These are phyloP conservation scores for Vimba vimba DNA, from an alignment of 2,113 vertebrate species.

Conservation along the genomic window DNA sequence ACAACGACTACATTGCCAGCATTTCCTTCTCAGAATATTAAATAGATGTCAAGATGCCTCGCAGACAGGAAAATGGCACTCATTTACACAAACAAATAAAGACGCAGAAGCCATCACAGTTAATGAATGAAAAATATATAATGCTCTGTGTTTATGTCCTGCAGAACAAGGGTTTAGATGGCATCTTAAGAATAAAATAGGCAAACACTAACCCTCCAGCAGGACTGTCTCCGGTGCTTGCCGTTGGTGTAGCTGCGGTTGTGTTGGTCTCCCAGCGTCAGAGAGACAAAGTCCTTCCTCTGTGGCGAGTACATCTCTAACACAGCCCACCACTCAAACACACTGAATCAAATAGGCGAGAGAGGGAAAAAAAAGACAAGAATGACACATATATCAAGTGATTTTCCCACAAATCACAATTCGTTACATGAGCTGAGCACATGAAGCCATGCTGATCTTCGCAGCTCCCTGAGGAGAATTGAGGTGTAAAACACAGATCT, in stretches of 20 bases:
- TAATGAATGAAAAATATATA: neutral
- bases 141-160: neutral
- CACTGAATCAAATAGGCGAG: conserved; percentile 38
- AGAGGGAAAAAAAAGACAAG: neutral
- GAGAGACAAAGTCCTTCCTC: conserved; percentile 88
- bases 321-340: conserved; percentile 54
- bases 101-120: neutral
- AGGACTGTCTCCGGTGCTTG: conserved; percentile 87
- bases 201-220: conserved; percentile 86
- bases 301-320: conserved; percentile 80
- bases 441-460: conserved; percentile 2
- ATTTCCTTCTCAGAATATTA: neutral
- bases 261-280: conserved; percentile 81
- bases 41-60: neutral
- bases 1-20: neutral
- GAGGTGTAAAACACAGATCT: conserved; percentile 25
- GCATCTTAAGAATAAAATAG: neutral
- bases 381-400: neutral
- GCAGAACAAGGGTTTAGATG: neutral
- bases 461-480: conserved; percentile 1
- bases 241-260: conserved; percentile 81
- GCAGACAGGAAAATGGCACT: neutral
- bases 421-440: neutral
- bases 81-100: conserved; percentile 31
- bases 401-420: conserved; percentile 20